Conservation (phyloP, 2,888 invertebrate species). For the Dusona sp. region DNA sequence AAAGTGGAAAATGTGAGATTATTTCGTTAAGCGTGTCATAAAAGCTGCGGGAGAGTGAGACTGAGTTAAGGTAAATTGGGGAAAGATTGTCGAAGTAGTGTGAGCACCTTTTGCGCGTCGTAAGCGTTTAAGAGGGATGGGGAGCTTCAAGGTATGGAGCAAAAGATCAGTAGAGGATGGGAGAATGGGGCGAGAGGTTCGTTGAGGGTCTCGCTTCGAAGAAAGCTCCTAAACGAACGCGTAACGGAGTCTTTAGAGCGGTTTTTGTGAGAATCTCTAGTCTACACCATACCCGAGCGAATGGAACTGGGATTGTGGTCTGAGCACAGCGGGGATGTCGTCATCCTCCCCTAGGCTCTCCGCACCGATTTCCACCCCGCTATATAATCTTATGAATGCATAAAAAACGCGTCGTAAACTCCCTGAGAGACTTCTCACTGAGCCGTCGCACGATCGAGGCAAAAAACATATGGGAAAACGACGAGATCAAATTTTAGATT, state of each 20-base stretch:
- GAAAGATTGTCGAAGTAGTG: conserved; percentile 57
- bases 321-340: conserved; percentile 44
- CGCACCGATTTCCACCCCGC: conserved; percentile 47
- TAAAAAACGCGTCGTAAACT: conserved; percentile 78
- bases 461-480: conserved; percentile 43
- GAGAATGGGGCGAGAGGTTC: conserved; percentile 40
- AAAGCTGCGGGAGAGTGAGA: conserved; percentile 18
- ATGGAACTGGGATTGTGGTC: conserved; percentile 42
- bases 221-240: conserved; percentile 71
- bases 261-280: conserved; percentile 60
- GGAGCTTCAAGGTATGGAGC: conserved; percentile 11
- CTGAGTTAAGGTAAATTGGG: conserved; percentile 55
- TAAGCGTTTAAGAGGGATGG: conserved; percentile 75
- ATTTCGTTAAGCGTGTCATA: conserved; percentile 35
- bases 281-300: conserved; percentile 21
- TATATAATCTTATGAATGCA: conserved; percentile 80
- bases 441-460: conserved; percentile 47
- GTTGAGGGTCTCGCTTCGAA: conserved; percentile 52
- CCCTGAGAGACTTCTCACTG: conserved; percentile 56
- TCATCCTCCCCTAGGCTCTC: conserved; percentile 37
- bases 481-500: conserved; percentile 65
- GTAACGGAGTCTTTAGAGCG: conserved; percentile 70
- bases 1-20: conserved; percentile 25
- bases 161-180: conserved; percentile 47
- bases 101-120: conserved; percentile 73